Evolutionary conservation across 37 sponge, comb jelly and placozoan genomes (phyloP).

Genomic region (Axinella damicornis): DNA sequence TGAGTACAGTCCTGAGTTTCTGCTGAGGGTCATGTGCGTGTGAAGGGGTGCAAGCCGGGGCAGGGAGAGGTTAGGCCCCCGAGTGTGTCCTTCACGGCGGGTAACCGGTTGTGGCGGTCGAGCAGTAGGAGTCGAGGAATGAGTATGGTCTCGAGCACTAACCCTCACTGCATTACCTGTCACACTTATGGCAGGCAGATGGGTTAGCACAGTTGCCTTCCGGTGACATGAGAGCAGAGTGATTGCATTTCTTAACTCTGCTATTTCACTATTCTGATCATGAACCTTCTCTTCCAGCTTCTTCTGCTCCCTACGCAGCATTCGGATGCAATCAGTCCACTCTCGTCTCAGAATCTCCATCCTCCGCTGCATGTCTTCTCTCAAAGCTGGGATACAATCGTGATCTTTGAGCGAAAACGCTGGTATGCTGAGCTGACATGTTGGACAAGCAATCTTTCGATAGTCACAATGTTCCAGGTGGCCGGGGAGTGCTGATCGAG

Average conservation of each 20-base stretch:
- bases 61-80: conserved; percentile 25
- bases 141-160: no score
- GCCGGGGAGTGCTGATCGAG: conserved; percentile 1
- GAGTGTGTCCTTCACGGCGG: background rate
- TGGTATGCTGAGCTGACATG: conserved; percentile 20
- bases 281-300: conserved; percentile 28
- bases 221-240: conserved; percentile 1
- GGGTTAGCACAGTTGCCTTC: background rate
- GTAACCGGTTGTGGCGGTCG: background rate
- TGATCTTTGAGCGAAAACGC: conserved; percentile 13
- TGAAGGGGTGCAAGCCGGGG: conserved; percentile 61
- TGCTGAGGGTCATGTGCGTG: conserved; percentile 56
- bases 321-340: conserved; percentile 22
- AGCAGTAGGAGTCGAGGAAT: conserved; percentile 2
- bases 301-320: conserved; percentile 18
- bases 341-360: conserved; percentile 22
- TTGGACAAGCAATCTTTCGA: conserved; percentile 32
- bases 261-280: conserved; percentile 44
- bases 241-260: conserved; percentile 16
- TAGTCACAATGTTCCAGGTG: conserved; percentile 42
- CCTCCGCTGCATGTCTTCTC: conserved; percentile 27
- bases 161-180: conserved; percentile 4
- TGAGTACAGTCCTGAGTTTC: background rate
- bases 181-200: conserved; percentile 10
- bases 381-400: conserved; percentile 36